A percentile compares a stretch with the other conserved stretches of the same genome.
phyloP scores from a whole-genome alignment of 2,113 vertebrate species.

The Rhabdomys dilectus region DNA sequence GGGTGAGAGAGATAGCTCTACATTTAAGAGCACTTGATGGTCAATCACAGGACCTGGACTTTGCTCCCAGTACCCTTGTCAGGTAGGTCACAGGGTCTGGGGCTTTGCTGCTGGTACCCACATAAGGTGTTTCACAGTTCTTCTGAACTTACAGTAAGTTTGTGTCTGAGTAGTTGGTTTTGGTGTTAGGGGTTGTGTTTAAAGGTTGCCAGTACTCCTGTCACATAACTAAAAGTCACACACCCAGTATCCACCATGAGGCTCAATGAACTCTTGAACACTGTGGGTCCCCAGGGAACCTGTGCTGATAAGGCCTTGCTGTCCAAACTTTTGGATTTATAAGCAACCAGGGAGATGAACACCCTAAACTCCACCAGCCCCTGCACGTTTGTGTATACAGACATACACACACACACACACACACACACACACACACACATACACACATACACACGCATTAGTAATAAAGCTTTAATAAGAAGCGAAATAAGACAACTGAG shows the following conservation, averaged over 20 bases:
- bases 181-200: background rate
- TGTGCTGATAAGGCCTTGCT: too few species aligned
- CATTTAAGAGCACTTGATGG: background rate
- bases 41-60: background rate
- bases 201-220: background rate
- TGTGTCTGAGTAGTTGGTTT: background rate
- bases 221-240: background rate
- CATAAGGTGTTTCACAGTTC: too few species aligned
- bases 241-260: background rate
- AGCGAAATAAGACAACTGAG: background rate
- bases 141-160: background rate
- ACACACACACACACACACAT: background rate
- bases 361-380: background rate
- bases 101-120: background rate
- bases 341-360: background rate
- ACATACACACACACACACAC: background rate
- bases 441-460: background rate
- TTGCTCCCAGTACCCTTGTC: background rate
- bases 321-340: background rate
- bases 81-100: background rate
- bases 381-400: background rate
- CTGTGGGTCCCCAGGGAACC: background rate
- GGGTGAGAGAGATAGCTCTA: background rate
- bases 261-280: background rate
- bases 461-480: background rate